Percentiles rank a stretch among this genome's conserved stretches.
Evolutionary conservation across 2,797 vertebrate species (phyloP).

Genomic region (Myotis daubentonii): DNA sequence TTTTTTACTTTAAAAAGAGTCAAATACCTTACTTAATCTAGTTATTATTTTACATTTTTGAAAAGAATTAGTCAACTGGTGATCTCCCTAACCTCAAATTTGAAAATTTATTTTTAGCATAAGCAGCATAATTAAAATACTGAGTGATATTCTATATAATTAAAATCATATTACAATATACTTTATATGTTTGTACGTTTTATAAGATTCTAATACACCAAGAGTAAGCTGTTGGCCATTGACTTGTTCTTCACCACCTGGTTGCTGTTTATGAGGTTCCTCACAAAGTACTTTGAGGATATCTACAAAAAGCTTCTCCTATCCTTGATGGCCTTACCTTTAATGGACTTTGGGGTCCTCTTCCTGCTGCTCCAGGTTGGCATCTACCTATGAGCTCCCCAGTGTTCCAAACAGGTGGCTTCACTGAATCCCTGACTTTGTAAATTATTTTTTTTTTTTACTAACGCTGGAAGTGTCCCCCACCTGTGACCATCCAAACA

Average conservation of each 20-base stretch:
- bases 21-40: neutral
- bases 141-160: conserved; percentile 39
- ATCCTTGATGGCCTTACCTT: neutral
- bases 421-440: neutral
- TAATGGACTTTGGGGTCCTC: neutral
- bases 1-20: neutral
- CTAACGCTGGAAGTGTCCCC: neutral
- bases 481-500: neutral
- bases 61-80: neutral
- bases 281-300: neutral
- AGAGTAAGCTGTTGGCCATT: conserved; percentile 88
- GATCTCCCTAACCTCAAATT: neutral
- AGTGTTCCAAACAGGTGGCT: neutral
- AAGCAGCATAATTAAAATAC: conserved; percentile 48
- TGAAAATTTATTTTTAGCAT: conserved; percentile 29
- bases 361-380: neutral
- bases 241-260: conserved; percentile 96
- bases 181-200: conserved; percentile 50
- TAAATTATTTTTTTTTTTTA: neutral
- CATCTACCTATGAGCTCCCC: neutral
- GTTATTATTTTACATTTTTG: neutral
- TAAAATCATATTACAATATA: conserved; percentile 49
- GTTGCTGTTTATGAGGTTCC: conserved; percentile 92
- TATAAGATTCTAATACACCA: neutral
- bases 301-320: neutral